Conservation (phyloP, 2,113 vertebrate species). For the Vanacampus margaritifer region DNA sequence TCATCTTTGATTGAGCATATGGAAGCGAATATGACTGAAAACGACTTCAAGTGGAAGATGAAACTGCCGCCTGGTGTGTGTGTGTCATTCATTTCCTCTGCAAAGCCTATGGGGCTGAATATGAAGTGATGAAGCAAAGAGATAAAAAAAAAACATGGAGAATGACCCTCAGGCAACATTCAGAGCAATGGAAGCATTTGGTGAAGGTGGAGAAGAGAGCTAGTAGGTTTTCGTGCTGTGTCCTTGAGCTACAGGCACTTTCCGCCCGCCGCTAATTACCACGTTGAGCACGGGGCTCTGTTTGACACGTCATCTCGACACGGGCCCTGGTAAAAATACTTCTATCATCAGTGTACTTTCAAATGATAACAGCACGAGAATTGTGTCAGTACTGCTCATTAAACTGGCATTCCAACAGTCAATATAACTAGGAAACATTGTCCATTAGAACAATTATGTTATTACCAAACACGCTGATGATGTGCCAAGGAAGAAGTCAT, state of each 20-base stretch:
- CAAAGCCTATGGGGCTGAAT: conserved; percentile 25
- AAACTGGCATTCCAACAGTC: not conserved
- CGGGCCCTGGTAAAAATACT: conserved; percentile 27
- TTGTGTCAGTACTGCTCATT: not conserved
- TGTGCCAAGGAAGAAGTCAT: not conserved
- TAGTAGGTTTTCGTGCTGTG: conserved; percentile 21
- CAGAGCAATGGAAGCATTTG: not conserved
- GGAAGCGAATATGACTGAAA: conserved; percentile 3
- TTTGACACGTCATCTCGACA: conserved; percentile 37
- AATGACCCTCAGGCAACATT: not conserved
- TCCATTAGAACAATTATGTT: not conserved
- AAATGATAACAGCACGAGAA: not conserved
- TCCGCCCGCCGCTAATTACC: conserved; percentile 57
- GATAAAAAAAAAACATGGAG: conserved; percentile 28
- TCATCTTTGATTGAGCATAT: conserved; percentile 24
- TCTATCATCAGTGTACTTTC: not conserved
- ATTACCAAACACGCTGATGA: not conserved
- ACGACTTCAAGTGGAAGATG: conserved; percentile 28
- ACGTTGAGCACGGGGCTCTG: conserved; percentile 36
- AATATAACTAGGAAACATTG: not conserved
- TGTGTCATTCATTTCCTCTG: conserved; percentile 41
- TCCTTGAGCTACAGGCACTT: conserved; percentile 60
- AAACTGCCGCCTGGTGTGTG: conserved; percentile 27
- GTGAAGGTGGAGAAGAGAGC: conserved; percentile 23
- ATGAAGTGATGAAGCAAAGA: conserved; percentile 36